Conservation (phyloP, 1,140 invertebrate species). For the Mya arenaria region DNA sequence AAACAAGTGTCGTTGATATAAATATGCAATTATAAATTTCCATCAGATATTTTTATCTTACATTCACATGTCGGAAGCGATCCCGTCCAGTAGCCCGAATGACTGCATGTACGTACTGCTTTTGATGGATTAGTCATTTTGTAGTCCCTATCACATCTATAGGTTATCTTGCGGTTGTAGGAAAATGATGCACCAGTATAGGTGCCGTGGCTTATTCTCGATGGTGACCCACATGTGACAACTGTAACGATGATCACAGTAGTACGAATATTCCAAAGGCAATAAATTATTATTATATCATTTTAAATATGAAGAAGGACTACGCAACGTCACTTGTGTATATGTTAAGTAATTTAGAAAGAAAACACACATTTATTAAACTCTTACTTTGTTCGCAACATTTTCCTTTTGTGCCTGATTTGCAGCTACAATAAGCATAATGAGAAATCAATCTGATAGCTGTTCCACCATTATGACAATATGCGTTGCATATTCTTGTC, state of each 20-base stretch:
- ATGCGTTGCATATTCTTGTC: conserved; percentile 18
- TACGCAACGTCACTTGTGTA: background rate
- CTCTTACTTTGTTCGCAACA: conserved; percentile 48
- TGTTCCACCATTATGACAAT: conserved; percentile 56
- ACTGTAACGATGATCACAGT: no score
- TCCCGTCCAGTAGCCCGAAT: conserved; percentile 36
- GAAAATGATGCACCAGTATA: conserved; percentile 23
- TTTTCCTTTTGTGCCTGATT: conserved; percentile 33
- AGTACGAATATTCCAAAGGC: no score
- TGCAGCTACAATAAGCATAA: conserved; percentile 32
- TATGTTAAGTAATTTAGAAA: background rate
- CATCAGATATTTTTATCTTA: no score
- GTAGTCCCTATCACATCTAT: conserved; percentile 44
- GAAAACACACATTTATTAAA: background rate
- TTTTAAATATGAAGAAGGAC: background rate
- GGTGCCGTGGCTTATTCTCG: conserved; percentile 34
- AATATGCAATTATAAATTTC: background rate
- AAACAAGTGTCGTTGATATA: background rate
- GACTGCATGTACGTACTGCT: background rate
- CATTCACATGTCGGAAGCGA: conserved; percentile 48
- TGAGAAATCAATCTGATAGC: background rate
- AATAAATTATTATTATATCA: no score
- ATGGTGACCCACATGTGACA: conserved; percentile 54
- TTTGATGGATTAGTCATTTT: conserved; percentile 27
- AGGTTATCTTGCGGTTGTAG: conserved; percentile 37